phyloP scores from a whole-genome alignment of 2,888 invertebrate species.

The Aporophyla lueneburgensis region DNA sequence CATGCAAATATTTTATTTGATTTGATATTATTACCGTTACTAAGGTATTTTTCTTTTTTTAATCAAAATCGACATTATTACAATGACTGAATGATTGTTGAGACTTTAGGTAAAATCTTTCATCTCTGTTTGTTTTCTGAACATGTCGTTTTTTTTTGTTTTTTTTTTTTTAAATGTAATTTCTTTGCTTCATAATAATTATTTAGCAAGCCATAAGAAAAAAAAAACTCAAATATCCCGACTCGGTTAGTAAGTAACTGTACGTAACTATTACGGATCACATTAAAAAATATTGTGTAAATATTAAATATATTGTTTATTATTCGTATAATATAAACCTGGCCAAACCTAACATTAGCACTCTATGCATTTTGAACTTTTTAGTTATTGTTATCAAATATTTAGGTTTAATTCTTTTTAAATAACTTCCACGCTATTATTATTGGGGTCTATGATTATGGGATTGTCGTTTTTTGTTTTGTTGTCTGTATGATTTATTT shows the following conservation, averaged over 20 bases:
- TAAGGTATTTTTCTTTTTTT: neutral
- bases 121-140: conserved; percentile 22
- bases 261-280: neutral
- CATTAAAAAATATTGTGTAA: neutral
- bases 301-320: neutral
- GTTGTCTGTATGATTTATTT: conserved; percentile 16
- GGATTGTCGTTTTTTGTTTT: conserved; percentile 16
- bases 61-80: neutral
- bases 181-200: conserved; percentile 10
- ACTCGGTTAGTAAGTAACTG: neutral
- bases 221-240: neutral
- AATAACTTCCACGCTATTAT: conserved; percentile 6
- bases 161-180: conserved; percentile 17
- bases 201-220: conserved; percentile 6
- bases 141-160: conserved; percentile 32
- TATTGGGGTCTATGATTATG: conserved; percentile 19
- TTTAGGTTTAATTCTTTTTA: conserved; percentile 8
- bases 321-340: neutral
- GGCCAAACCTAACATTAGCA: neutral
- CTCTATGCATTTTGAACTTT: conserved; percentile 30
- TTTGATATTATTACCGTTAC: neutral
- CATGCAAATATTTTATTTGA: too few relatives aligned
- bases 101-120: conserved; percentile 5
- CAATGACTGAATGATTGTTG: neutral
- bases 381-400: conserved; percentile 28